Percentiles rank a stretch among this genome's conserved stretches.
These are phyloP conservation scores for Oreonectes daqikongensis DNA, from an alignment of 2,797 vertebrate genomes.

Conservation along the genomic window DNA sequence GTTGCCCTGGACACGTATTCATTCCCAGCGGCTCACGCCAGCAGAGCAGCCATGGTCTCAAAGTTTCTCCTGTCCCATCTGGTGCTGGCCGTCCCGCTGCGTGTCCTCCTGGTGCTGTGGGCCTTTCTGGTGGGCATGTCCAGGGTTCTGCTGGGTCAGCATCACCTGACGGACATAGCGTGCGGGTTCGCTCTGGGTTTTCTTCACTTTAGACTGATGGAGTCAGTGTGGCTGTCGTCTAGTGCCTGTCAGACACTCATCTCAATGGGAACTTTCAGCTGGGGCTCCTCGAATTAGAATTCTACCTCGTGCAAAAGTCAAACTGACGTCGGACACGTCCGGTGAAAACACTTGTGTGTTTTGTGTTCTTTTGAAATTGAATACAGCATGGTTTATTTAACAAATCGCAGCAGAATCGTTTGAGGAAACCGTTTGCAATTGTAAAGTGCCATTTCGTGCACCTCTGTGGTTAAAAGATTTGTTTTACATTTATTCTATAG, in stretches of 20 bases:
- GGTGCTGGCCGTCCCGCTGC: slow-evolving; percentile 91
- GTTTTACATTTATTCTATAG: too few relatives aligned
- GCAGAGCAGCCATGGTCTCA: slow-evolving; percentile 91
- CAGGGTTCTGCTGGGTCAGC: slow-evolving; percentile 88
- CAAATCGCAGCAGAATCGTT: too few relatives aligned
- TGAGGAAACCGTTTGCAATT: too few relatives aligned
- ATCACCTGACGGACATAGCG: slow-evolving; percentile 91
- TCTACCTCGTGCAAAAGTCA: background rate
- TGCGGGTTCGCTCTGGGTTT: slow-evolving; percentile 90
- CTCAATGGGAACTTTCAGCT: slow-evolving; percentile 85
- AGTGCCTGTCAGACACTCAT: slow-evolving; percentile 92
- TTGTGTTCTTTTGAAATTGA: too few relatives aligned
- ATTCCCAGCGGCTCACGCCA: slow-evolving; percentile 91
- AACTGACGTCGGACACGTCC: background rate
- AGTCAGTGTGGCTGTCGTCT: slow-evolving; percentile 93
- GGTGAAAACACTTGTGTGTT: too few relatives aligned
- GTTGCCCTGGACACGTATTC: slow-evolving; percentile 91
- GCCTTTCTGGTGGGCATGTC: slow-evolving; percentile 91
- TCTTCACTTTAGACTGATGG: slow-evolving; percentile 91
- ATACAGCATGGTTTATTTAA: too few relatives aligned
- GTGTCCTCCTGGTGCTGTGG: slow-evolving; percentile 92
- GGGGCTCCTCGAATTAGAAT: slow-evolving; percentile 72
- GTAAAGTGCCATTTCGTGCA: too few relatives aligned
- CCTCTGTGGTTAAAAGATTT: too few relatives aligned
- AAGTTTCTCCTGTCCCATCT: slow-evolving; percentile 95